A percentile compares a stretch with the other conserved stretches of the same genome.
These are phyloP conservation scores for Nothoprocta pentlandii DNA, from an alignment of 2,113 vertebrate genomes.

Conservation along the genomic window DNA sequence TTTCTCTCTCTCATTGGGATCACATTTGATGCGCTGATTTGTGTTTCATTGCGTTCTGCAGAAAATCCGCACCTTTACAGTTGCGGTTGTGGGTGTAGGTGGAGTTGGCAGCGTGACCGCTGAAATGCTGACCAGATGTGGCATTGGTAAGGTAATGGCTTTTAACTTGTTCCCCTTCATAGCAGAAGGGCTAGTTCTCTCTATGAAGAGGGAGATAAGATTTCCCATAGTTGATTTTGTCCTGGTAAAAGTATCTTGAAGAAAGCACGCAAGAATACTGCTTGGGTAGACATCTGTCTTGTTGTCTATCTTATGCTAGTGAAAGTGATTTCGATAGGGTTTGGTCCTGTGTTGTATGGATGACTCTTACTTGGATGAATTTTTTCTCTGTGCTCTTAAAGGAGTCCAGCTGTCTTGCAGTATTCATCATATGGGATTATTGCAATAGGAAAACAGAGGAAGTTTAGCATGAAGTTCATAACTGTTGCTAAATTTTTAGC, in stretches of 20 bases:
- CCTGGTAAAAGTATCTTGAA: not conserved
- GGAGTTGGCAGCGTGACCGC: constrained; percentile 98
- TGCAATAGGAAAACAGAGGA: not conserved
- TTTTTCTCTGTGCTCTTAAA: rapidly evolving
- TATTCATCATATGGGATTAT: not conserved
- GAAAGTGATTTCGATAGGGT: not conserved
- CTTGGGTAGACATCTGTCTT: not conserved
- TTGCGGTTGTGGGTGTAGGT: constrained; percentile 94
- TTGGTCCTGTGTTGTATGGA: not conserved
- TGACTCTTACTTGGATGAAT: not conserved
- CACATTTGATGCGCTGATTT: not conserved
- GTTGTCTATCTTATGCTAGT: not conserved
- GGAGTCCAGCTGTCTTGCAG: not conserved
- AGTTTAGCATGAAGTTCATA: too few relatives aligned
- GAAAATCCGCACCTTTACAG: constrained; percentile 93
- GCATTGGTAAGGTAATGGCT: constrained; percentile 99
- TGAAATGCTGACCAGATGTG: constrained; percentile 99
- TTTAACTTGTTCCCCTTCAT: not conserved
- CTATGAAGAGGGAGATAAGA: not conserved
- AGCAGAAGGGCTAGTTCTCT: not conserved
- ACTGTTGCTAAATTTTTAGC: too few relatives aligned
- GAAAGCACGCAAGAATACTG: not conserved
- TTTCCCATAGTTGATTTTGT: not conserved
- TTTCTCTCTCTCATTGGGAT: not conserved
- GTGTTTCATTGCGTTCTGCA: constrained; percentile 60